A percentile compares a stretch with the other conserved stretches of the same genome.
Conservation (phyloP, 64 coral and sea anemone species). For the Platygyra sinensis region DNA sequence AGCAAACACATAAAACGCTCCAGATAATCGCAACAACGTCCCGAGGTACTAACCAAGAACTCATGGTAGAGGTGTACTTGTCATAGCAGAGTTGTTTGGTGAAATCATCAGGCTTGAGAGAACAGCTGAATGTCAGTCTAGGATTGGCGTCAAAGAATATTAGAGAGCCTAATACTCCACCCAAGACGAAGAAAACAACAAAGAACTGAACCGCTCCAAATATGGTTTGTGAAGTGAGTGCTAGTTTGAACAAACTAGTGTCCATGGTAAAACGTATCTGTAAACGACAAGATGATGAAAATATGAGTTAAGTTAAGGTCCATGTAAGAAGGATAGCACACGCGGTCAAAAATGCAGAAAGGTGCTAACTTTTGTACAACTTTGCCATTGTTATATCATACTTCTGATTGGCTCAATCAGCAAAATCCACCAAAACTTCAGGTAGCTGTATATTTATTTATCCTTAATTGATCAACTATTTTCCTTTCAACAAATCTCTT, state of each 20-base stretch:
- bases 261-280: background rate
- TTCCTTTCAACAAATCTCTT: too few species aligned
- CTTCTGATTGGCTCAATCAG: too few species aligned
- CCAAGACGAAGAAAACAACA: background rate
- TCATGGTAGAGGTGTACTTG: background rate
- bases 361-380: too few species aligned
- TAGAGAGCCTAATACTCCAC: background rate
- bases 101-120: background rate
- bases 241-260: background rate
- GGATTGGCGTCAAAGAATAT: background rate
- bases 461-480: too few species aligned
- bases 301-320: too few species aligned
- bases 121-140: background rate
- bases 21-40: background rate
- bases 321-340: too few species aligned
- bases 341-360: too few species aligned
- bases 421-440: too few species aligned
- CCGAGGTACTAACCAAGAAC: background rate
- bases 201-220: background rate
- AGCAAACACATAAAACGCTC: background rate
- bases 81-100: background rate
- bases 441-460: too few species aligned
- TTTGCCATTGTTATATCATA: too few species aligned
- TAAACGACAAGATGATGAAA: background rate
- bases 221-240: background rate